phyloP scores from a whole-genome alignment of 2,888 invertebrate species.

The Sympetrum striolatum region DNA sequence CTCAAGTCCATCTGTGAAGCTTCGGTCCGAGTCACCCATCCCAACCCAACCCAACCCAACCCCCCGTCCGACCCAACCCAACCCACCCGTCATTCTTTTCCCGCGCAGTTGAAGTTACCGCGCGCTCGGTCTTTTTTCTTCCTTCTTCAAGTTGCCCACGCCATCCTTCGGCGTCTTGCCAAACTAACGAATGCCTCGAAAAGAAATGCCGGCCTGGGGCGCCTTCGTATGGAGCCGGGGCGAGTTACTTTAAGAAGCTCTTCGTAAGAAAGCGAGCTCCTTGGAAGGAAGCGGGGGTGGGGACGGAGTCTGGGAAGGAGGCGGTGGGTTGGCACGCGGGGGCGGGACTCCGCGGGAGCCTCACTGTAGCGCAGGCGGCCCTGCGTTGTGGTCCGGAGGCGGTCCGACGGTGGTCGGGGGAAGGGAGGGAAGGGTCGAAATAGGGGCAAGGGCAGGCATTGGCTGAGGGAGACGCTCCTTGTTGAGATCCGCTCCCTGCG shows the following conservation, averaged over 20 bases:
- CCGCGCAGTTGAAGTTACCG: conserved; percentile 32
- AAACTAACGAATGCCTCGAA: conserved; percentile 38
- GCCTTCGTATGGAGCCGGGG: conserved; percentile 45
- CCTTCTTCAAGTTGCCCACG: conserved; percentile 42
- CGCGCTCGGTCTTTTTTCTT: conserved; percentile 21
- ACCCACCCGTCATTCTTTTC: background rate
- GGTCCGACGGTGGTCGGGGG: background rate
- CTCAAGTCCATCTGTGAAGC: background rate
- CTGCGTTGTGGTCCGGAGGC: conserved; percentile 43
- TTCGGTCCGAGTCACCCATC: background rate
- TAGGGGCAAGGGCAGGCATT: background rate
- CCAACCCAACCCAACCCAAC: background rate
- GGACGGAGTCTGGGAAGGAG: background rate
- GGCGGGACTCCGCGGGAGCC: background rate
- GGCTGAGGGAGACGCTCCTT: background rate
- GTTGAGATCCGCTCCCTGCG: background rate
- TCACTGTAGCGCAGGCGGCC: conserved; percentile 44
- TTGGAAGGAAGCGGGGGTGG: background rate
- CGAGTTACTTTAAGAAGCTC: conserved; percentile 46
- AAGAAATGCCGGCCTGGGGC: conserved; percentile 46
- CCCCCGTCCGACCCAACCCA: background rate
- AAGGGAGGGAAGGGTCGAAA: background rate
- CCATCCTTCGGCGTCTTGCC: conserved; percentile 38
- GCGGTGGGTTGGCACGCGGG: background rate
- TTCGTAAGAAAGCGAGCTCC: conserved; percentile 44